These are phyloP conservation scores for Tupaia chinensis DNA, from an alignment of 2,113 vertebrate species.

Conservation along the genomic window DNA sequence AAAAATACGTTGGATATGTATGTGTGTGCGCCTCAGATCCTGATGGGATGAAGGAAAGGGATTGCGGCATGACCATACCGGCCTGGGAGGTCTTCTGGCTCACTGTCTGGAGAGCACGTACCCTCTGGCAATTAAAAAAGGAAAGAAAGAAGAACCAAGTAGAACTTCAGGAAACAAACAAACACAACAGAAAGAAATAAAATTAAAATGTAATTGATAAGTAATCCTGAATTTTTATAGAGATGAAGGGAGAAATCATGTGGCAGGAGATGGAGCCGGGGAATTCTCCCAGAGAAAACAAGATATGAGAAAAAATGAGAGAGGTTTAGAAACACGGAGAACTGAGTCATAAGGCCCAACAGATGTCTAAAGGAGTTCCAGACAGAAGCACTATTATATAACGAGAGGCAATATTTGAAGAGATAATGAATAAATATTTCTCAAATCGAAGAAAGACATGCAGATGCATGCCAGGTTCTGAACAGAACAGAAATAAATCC, in stretches of 20 bases:
- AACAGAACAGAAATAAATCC: neutral
- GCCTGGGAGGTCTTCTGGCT: too few species aligned
- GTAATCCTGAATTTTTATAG: neutral
- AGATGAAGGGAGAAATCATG: neutral
- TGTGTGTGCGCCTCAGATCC: too few species aligned
- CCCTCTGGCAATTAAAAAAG: too few species aligned
- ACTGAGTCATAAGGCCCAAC: neutral
- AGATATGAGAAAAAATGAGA: neutral
- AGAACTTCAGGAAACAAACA: neutral
- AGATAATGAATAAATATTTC: neutral
- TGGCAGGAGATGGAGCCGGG: neutral
- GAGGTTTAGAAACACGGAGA: neutral
- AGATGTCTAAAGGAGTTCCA: neutral
- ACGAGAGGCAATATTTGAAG: neutral
- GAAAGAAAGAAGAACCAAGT: neutral
- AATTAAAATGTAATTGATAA: neutral
- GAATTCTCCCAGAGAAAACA: neutral
- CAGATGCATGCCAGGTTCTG: neutral
- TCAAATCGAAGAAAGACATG: neutral
- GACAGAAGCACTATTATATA: neutral
- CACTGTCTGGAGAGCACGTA: too few species aligned
- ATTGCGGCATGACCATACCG: too few species aligned
- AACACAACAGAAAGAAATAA: neutral
- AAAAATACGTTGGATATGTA: too few species aligned
- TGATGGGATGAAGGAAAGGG: too few species aligned